Evolutionary conservation across 2,888 invertebrate species (phyloP), one percentile per base, ranked within the genome.

Genomic region (Agapostemon virescens): DNA sequence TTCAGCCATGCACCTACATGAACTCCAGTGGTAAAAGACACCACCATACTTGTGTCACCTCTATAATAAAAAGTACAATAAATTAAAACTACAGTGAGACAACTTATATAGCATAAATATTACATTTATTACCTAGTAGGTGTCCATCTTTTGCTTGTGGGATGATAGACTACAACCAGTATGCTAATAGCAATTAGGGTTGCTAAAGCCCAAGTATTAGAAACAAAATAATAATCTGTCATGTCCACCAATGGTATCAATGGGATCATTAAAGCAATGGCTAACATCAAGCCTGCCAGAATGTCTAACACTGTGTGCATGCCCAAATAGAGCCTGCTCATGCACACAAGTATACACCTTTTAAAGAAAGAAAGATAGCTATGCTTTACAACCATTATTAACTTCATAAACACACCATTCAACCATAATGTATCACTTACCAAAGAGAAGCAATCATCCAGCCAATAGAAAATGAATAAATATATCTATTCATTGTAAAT

Each of bases 301-400:
- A 98, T 95, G 92, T 98, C 98, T 94, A 98, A 93, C 82, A 97
- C 96, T 88, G 97, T 96, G 91, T 98, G 98, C 98, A 98, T 98
- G 86, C 98, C 98, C 69, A 98, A 94, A 92, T 98, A 98, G 20
- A 98, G 93, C 88, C 98, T 94, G 93, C 98, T 98, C 71, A 96
- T 93, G 90, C 97, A 97, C 74, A 98, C 96, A 42, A 98, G 93
- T 4, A 94, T 92, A 91, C 97, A 97, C 95, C 95, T 86, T 88
- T 89, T 76, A 86, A 85, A 83, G 76, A 77, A 69, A 82, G 58
- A 63, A 78, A 36, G 23, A 66, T 74, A 79, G 74, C 40, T 45
- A n/a, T 38, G 68, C 52, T 55, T 45, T 40, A 64, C 45, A 66
- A 66, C 55, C 20, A 64, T 74, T 74, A 40, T 69, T 45, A 74